Evolutionary conservation across 2,888 invertebrate genomes (phyloP).

Genomic region (Electrophaes corylata): DNA sequence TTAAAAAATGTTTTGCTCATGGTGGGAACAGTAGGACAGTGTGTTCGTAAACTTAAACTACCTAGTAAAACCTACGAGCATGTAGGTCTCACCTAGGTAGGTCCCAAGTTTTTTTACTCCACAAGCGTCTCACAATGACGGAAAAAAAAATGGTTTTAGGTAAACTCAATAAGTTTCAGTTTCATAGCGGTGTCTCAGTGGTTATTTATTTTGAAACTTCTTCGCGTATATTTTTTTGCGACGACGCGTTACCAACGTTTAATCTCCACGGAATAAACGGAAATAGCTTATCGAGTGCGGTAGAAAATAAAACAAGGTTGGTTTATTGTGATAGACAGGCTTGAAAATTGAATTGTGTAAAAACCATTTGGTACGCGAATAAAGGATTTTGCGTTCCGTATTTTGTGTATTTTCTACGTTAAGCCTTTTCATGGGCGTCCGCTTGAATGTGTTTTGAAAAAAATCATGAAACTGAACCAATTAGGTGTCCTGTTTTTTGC

Average conservation of each 20-base stretch:
- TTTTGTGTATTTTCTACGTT: not conserved
- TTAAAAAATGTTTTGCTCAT: too few relatives aligned
- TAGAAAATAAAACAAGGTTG: conserved; percentile 17
- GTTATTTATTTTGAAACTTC: not conserved
- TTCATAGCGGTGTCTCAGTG: not conserved
- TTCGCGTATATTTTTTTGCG: not conserved
- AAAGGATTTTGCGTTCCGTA: conserved; percentile 5
- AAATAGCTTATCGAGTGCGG: conserved; percentile 20
- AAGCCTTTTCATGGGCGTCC: not conserved
- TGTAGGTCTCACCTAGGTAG: too few relatives aligned
- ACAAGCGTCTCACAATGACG: too few relatives aligned
- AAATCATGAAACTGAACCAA: not conserved
- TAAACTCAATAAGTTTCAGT: not conserved
- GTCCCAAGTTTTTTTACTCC: too few relatives aligned
- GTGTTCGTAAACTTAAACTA: too few relatives aligned
- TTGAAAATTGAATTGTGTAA: conserved; percentile 15
- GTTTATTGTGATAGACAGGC: conserved; percentile 11
- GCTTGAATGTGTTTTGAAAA: conserved; percentile 2
- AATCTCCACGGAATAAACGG: conserved; percentile 10
- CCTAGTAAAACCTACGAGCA: too few relatives aligned
- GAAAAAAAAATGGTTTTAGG: too few relatives aligned
- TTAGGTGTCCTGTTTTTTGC: not conserved
- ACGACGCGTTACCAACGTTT: not conserved
- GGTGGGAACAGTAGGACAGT: too few relatives aligned
- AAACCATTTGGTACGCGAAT: conserved; percentile 5